Evolutionary conservation across 2,113 vertebrate species (phyloP).

Genomic region (Ammospiza nelsoni): DNA sequence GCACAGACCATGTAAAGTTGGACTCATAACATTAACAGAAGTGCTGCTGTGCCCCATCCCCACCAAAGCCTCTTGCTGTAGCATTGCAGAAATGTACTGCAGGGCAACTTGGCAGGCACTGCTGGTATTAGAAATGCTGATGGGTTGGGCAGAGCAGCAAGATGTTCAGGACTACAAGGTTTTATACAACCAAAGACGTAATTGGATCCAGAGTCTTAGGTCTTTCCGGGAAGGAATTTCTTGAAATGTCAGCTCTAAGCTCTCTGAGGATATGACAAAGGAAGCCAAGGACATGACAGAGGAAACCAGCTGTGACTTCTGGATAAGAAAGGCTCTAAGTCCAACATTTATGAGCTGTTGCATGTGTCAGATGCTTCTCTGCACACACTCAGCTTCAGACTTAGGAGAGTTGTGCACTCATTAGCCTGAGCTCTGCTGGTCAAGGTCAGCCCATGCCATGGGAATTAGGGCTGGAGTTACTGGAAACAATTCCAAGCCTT

Average conservation of each 20-base stretch:
- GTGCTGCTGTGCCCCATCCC: not conserved
- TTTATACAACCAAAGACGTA: constrained; percentile 21
- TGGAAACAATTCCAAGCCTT: constrained; percentile 48
- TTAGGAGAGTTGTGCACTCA: not conserved
- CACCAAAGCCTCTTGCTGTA: not conserved
- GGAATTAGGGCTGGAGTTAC: constrained; percentile 44
- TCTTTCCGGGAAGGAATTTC: constrained; percentile 51
- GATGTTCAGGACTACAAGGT: not conserved
- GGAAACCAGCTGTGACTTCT: constrained; percentile 68
- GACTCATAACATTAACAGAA: not conserved
- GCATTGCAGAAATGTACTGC: not conserved
- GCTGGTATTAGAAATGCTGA: constrained; percentile 13
- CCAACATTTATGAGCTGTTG: constrained; percentile 53
- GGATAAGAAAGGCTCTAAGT: constrained; percentile 60
- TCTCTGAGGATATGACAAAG: constrained; percentile 59
- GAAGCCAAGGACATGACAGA: constrained; percentile 64
- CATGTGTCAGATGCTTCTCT: constrained; percentile 43
- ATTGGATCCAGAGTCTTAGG: constrained; percentile 57
- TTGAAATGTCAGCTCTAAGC: constrained; percentile 53
- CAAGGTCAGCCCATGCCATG: constrained; percentile 3
- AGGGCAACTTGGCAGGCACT: not conserved
- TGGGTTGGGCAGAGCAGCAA: not conserved
- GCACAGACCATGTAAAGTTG: not conserved
- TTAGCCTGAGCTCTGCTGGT: not conserved
- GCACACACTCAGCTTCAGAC: not conserved